A percentile compares a stretch with the other conserved stretches of the same genome.
phyloP scores from a whole-genome alignment of 2,113 vertebrate species.

The Atrichornis clamosus region DNA sequence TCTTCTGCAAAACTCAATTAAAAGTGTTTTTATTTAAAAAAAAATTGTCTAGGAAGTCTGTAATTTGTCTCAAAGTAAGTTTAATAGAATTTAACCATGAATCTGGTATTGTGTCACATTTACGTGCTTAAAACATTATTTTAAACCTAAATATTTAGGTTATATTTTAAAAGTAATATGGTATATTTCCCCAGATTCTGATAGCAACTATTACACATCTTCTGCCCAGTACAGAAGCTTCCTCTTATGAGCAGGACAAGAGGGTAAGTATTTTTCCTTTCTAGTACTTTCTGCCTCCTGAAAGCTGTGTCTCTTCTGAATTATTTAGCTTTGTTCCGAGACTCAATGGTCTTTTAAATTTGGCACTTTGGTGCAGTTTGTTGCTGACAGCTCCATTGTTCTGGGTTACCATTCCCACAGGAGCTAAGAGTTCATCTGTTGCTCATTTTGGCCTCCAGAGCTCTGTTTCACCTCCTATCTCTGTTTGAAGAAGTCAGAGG shows the following conservation, averaged over 20 bases:
- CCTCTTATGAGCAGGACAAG: constrained; percentile 94
- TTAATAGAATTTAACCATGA: background rate
- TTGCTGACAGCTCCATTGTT: background rate
- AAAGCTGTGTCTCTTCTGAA: background rate
- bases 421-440: background rate
- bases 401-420: background rate
- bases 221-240: constrained; percentile 91
- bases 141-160: background rate
- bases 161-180: constrained; percentile 17
- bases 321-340: background rate
- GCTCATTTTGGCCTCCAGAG: background rate
- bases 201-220: constrained; percentile 96
- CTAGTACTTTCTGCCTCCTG: background rate
- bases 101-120: background rate
- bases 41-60: background rate
- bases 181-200: constrained; percentile 81
- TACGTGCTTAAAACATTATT: background rate
- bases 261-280: constrained; percentile 78
- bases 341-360: background rate
- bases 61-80: background rate
- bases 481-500: background rate
- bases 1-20: background rate
- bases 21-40: background rate
- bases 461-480: background rate
- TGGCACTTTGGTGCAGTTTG: background rate